Conservation (phyloP, 2,888 invertebrate species). For the Tethea ocularis region DNA sequence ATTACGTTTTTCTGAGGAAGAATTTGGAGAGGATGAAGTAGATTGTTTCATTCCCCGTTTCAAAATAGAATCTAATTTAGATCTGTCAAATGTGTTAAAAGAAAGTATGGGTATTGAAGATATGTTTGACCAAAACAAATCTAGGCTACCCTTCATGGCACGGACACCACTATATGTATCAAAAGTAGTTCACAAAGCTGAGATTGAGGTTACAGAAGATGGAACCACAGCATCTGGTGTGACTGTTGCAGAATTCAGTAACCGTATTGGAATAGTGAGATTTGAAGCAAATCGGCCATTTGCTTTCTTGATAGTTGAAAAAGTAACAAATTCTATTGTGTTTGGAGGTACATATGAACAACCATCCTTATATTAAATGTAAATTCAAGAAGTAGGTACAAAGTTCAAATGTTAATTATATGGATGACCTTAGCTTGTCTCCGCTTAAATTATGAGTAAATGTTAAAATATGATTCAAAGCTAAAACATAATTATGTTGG, state of each 20-base stretch:
- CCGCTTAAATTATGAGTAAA: background rate
- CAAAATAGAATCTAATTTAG: slow-evolving; percentile 82
- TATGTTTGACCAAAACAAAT: slow-evolving; percentile 77
- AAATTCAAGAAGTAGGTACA: background rate
- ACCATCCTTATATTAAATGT: slow-evolving; percentile 59
- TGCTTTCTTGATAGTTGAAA: slow-evolving; percentile 87
- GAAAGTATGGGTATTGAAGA: slow-evolving; percentile 74
- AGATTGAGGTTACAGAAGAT: slow-evolving; percentile 89
- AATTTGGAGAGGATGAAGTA: slow-evolving; percentile 85
- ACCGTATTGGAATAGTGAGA: slow-evolving; percentile 81
- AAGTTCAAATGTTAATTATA: background rate
- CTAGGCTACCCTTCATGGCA: slow-evolving; percentile 73
- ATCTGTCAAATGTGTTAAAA: slow-evolving; percentile 78
- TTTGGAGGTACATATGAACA: slow-evolving; percentile 71
- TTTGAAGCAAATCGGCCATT: slow-evolving; percentile 87
- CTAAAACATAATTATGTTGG: background rate
- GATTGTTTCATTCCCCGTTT: slow-evolving; percentile 87
- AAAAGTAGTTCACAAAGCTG: slow-evolving; percentile 87
- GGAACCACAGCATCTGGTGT: slow-evolving; percentile 88
- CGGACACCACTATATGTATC: slow-evolving; percentile 80
- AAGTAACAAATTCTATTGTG: slow-evolving; percentile 74
- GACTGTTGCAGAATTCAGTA: slow-evolving; percentile 74
- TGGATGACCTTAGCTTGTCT: background rate
- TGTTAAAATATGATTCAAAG: background rate
- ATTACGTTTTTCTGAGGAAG: slow-evolving; percentile 71